Conservation (phyloP, 2,797 vertebrate genomes). For the Helostoma temminkii region DNA sequence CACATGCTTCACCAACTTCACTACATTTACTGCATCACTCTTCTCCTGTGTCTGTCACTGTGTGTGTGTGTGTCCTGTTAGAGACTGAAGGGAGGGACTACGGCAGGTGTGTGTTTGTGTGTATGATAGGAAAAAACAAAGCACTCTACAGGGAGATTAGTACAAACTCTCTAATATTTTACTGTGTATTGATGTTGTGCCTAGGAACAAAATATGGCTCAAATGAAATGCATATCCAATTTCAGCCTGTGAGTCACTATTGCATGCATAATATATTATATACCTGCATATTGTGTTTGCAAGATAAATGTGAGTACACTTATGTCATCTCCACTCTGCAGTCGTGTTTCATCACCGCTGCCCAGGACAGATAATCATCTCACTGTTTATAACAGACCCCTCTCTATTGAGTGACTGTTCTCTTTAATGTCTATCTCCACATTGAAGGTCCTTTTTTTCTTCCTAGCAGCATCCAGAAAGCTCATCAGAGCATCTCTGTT, state of each 20-base stretch:
- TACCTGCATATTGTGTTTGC: conserved; percentile 31
- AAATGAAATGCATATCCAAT: conserved; percentile 55
- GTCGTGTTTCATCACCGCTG: conserved; percentile 40
- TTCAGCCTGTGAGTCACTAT: conserved; percentile 39
- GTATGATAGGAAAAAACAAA: conserved; percentile 54
- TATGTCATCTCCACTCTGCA: conserved; percentile 20
- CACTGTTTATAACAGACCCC: conserved; percentile 34
- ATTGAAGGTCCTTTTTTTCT: conserved; percentile 21
- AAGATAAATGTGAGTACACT: conserved; percentile 41
- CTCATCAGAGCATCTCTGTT: conserved; percentile 42
- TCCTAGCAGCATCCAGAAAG: conserved; percentile 37
- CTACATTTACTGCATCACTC: conserved; percentile 29
- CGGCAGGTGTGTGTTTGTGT: conserved; percentile 48
- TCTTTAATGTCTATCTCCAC: conserved; percentile 30
- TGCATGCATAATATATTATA: conserved; percentile 52
- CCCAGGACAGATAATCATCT: conserved; percentile 54
- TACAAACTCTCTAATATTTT: conserved; percentile 51
- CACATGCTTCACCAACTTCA: conserved; percentile 39
- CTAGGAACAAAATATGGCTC: conserved; percentile 39
- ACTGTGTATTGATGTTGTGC: conserved; percentile 40
- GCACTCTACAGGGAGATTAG: conserved; percentile 44
- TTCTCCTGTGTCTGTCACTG: conserved; percentile 10
- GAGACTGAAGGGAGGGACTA: conserved; percentile 43
- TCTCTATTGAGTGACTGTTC: conserved; percentile 12
- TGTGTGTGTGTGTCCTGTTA: background rate